phyloP scores from a whole-genome alignment of 2,113 vertebrate genomes.

The Pygathrix nemaeus region DNA sequence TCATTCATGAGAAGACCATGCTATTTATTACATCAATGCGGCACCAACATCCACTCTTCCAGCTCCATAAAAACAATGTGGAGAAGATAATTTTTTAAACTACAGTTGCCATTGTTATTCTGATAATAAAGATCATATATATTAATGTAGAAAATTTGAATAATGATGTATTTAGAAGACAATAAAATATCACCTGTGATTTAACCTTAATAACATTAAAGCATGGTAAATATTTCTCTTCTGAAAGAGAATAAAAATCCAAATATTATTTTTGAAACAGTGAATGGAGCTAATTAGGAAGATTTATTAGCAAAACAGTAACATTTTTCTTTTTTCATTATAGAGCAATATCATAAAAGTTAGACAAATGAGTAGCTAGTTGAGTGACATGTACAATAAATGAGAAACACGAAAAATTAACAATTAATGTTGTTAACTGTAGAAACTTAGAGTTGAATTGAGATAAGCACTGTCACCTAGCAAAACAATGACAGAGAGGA shows the following conservation, averaged over 20 bases:
- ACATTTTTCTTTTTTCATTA: not conserved
- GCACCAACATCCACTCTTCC: too few relatives aligned
- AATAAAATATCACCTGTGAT: not conserved
- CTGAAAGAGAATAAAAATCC: not conserved
- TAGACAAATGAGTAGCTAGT: not conserved
- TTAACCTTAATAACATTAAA: not conserved
- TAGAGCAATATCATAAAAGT: not conserved
- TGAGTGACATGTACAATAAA: not conserved
- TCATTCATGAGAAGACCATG: too few relatives aligned
- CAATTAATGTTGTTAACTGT: too few relatives aligned
- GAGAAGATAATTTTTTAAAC: too few relatives aligned
- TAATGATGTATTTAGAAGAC: not conserved
- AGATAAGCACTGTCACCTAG: too few relatives aligned
- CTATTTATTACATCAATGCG: too few relatives aligned
- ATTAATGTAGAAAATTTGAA: not conserved
- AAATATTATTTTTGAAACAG: not conserved
- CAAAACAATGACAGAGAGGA: too few relatives aligned
- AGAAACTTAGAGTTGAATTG: too few relatives aligned
- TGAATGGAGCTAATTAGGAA: not conserved
- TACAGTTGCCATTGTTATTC: too few relatives aligned
- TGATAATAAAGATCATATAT: too few relatives aligned
- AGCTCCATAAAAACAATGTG: too few relatives aligned
- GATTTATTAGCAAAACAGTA: not conserved
- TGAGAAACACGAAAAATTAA: not conserved
- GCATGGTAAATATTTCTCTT: not conserved